Evolutionary conservation across 2,888 invertebrate genomes (phyloP), one percentile per base, ranked within the genome.

Genomic region (Macrosoma leucophasiata): DNA sequence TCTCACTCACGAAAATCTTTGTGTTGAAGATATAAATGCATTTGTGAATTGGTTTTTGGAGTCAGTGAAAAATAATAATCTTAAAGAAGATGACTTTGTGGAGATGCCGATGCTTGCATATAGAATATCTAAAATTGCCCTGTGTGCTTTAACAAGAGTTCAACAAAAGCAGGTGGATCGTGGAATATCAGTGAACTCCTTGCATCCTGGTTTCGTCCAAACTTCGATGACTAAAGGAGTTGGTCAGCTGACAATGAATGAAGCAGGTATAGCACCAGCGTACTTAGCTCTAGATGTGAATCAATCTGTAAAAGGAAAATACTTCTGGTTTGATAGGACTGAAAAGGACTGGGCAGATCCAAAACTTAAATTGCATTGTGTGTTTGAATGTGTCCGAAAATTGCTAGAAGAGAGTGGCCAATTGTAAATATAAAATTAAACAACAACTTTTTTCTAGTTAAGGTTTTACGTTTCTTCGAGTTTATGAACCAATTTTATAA

Each of bases 201-300:
- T 61, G 1, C 50, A 61, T 27, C 59, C 61, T 5, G 61, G 61
- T 6, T 52, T 51, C 19, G 55, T 59, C 0, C 37, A 50, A 33
- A 58, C 58, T 1, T 42, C 48, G 14, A 55, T 59, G 55, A 56
- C 58, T 0, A 48, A 37, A n/a, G 32, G 36, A 4, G 17, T 15
- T 8, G 53, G 55, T 4, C 4, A 27, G 7, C 20, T 50, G 13
- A 43, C 52, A 1, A 6, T 41, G 11, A 48, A 49, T 3, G 48
- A 56, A 21, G 29, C 52, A 4, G 39, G 46, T 14, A 23, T 39
- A 26, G 39, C 53, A 1, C 55, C 58, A 1, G 47, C 37, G 0
- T 52, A 52, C 27, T 27, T 58, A 13, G 57, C 51, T 0, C 36
- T 58, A 18, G 55, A 58, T 13, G 43, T 50, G 3, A 46, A 52